These are phyloP conservation scores for Cosmorhoe ocellata DNA, from an alignment of 2,888 invertebrate genomes.

Conservation along the genomic window DNA sequence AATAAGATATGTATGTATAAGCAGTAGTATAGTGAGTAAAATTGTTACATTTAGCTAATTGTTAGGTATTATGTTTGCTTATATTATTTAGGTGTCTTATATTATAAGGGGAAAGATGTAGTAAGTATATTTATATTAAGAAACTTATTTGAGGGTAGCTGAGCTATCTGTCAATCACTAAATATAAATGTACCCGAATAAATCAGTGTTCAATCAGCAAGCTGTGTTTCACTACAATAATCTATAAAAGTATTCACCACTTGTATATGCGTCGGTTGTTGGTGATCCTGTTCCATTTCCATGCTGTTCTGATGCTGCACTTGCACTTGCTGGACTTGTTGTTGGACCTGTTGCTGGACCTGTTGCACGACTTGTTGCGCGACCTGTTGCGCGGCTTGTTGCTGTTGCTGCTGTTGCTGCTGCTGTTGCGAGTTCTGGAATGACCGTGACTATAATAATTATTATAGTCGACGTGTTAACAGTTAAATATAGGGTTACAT, in stretches of 20 bases:
- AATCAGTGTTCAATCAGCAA: too few species aligned
- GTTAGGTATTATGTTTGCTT: too few species aligned
- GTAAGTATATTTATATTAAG: too few species aligned
- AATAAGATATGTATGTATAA: too few species aligned
- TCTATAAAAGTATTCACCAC: constrained; percentile 49
- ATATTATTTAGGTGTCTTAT: too few species aligned
- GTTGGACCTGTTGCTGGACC: constrained; percentile 62
- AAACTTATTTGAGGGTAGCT: too few species aligned
- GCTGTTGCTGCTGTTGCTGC: constrained; percentile 54
- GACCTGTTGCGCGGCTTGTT: constrained; percentile 52
- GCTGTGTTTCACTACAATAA: too few species aligned
- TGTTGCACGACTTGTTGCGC: constrained; percentile 55
- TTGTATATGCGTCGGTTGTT: constrained; percentile 78
- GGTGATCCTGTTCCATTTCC: constrained; percentile 71
- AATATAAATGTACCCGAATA: too few species aligned
- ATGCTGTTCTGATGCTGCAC: constrained; percentile 61
- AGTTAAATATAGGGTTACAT: constrained; percentile 1
- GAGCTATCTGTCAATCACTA: too few species aligned
- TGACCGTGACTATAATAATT: constrained; percentile 20
- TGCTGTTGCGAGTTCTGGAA: constrained; percentile 26
- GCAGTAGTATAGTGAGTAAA: too few species aligned
- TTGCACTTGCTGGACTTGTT: constrained; percentile 57
- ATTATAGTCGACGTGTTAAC: constrained; percentile 20
- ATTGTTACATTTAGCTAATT: too few species aligned
- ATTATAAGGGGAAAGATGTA: too few species aligned